Base-by-base conservation (phyloP, 1,140 invertebrate species). In the Atta cephalotes region DNA sequence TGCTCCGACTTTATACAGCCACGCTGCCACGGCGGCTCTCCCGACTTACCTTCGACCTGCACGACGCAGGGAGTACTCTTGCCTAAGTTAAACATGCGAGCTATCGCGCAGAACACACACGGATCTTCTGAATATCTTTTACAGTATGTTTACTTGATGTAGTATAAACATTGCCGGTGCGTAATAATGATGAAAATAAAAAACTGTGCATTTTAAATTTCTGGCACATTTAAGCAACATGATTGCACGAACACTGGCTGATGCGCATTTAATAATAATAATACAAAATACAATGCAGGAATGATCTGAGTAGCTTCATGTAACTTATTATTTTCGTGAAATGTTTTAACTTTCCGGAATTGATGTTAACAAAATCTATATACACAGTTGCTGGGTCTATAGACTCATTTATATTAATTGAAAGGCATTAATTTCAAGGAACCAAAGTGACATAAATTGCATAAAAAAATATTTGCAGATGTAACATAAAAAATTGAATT, bases 1-100 rank as follows among this genome's bases (percentile, higher is more conserved):
- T 90, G 81, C 77, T 56, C 85, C 86, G 90, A 90, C 88, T 93
- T 93, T 92, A 91, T 91, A 91, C 91, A 91, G 92, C 88, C 88
- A 87, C 78, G 78, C 63, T 81, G 79, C 79, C 79, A 65, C 51
- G 49, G n/a, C 60, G 39, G n/a, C 14, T 60, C 80, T 18, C 35
- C 7, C 10, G 70, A 84, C 56, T 84, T 84, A 84, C 80, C 70
- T 84, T 84, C 58, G 39, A 45, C 39, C 39, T 58, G 39, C 66
- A 51, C 56, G 53, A 28, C 35, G 31, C n/a, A 25, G 56, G 60
- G n/a, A 25, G 28, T 49, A 25, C 65, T 80, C 4, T n/a, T 39
- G 70, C 39, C 56, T 12, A 76, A 76, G 56, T 84, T 84, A 76
- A 84, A 51, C 80, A 82, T 56, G 70, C 80, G 56, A 62, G 80